Evolutionary conservation across 2,888 invertebrate genomes (phyloP).

Genomic region (Unio pictorum): DNA sequence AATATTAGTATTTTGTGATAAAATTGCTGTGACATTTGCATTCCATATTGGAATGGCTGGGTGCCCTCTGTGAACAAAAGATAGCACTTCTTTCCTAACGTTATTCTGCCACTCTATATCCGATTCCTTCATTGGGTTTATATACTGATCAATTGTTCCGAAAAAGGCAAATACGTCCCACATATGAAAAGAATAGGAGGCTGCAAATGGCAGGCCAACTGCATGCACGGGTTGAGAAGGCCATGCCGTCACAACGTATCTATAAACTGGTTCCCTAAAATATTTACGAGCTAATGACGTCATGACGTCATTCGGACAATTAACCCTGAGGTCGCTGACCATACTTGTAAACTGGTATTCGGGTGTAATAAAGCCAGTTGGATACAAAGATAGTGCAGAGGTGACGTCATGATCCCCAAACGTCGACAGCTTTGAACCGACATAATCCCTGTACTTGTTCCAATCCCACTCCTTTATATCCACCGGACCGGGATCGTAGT

Average conservation of each 20-base stretch:
- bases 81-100: conserved; percentile 47
- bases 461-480: conserved; percentile 54
- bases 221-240: conserved; percentile 49
- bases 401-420: conserved; percentile 45
- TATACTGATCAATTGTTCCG: conserved; percentile 37
- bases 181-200: conserved; percentile 51
- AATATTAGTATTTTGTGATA: conserved; percentile 31
- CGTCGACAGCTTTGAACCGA: conserved; percentile 47
- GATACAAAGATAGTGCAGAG: conserved; percentile 43
- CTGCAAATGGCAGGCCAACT: conserved; percentile 28
- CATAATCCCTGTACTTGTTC: conserved; percentile 52
- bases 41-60: conserved; percentile 37
- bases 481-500: conserved; percentile 44
- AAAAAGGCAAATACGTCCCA: conserved; percentile 60
- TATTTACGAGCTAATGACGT: conserved; percentile 30
- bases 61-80: conserved; percentile 47
- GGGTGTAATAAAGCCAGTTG: conserved; percentile 33
- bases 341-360: conserved; percentile 59
- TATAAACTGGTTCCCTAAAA: conserved; percentile 46
- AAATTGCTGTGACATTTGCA: conserved; percentile 34
- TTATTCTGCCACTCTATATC: conserved; percentile 46
- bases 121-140: conserved; percentile 30
- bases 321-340: conserved; percentile 59
- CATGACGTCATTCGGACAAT: conserved; percentile 55
- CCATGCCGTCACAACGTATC: conserved; percentile 52